Evolutionary conservation across 2,888 invertebrate species (phyloP).

Genomic region (Drosophila colorata): DNA sequence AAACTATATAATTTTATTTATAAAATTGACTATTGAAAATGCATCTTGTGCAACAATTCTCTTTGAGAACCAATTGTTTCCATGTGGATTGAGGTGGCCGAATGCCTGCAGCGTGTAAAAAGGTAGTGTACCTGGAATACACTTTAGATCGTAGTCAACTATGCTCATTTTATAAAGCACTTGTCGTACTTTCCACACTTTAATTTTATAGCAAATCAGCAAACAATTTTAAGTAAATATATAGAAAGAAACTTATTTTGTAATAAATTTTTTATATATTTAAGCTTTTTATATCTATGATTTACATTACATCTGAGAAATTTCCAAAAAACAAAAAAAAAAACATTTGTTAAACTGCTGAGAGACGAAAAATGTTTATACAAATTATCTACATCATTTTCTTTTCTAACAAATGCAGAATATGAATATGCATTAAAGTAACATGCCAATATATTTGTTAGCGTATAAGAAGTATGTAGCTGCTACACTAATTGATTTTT

Average conservation of each 20-base stretch:
- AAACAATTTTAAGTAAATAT: conserved; percentile 53
- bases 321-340: conserved; percentile 1
- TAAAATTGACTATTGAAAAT: conserved; percentile 47
- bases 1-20: conserved; percentile 58
- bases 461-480: conserved; percentile 62
- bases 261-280: conserved; percentile 60
- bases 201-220: conserved; percentile 51
- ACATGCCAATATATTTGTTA: conserved; percentile 59
- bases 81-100: conserved; percentile 15
- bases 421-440: conserved; percentile 26
- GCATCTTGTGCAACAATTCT: conserved; percentile 26
- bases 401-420: conserved; percentile 17
- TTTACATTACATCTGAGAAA: conserved; percentile 33
- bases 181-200: conserved; percentile 53
- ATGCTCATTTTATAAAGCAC: conserved; percentile 37
- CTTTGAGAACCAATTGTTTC: conserved; percentile 23
- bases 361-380: conserved; percentile 25
- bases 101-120: conserved; percentile 19
- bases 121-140: conserved; percentile 56
- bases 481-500: conserved; percentile 51
- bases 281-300: conserved; percentile 60
- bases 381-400: conserved; percentile 21
- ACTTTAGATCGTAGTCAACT: conserved; percentile 38
- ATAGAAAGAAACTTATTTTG: conserved; percentile 64
- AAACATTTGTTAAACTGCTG: conserved; percentile 16